These are phyloP conservation scores for Pachyramphus minor DNA, from an alignment of 2,113 vertebrate genomes.

Conservation along the genomic window DNA sequence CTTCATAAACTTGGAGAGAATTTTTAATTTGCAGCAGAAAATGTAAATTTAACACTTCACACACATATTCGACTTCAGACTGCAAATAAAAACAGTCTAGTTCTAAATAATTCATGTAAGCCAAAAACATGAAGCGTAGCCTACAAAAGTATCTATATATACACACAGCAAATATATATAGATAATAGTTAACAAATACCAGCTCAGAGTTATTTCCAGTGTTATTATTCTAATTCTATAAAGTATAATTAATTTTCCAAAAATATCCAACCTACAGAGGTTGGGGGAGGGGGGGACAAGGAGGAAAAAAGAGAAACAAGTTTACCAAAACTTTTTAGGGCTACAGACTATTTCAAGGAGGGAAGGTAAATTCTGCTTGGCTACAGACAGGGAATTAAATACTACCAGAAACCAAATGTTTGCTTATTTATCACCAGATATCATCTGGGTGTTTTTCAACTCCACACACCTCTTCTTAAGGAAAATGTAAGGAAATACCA, in stretches of 20 bases:
- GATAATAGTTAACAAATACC: constrained; percentile 15
- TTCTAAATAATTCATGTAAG: constrained; percentile 15
- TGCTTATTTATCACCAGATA: background rate
- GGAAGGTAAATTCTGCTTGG: background rate
- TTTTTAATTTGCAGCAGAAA: constrained; percentile 26
- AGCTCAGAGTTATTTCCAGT: constrained; percentile 12
- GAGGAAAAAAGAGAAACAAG: background rate
- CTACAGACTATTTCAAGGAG: background rate
- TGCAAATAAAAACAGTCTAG: constrained; percentile 12
- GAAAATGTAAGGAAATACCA: background rate
- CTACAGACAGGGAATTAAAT: background rate
- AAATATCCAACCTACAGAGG: constrained; percentile 24
- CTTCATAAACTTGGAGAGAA: background rate
- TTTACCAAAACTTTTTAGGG: constrained; percentile 23
- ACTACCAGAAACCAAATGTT: background rate
- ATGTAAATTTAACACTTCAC: constrained; percentile 16
- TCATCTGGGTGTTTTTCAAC: fast-evolving
- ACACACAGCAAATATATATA: background rate
- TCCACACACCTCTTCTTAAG: background rate
- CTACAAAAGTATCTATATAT: constrained; percentile 18
- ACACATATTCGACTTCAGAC: constrained; percentile 8
- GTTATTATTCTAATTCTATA: constrained; percentile 15
- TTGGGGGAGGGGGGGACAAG: background rate
- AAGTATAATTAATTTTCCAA: constrained; percentile 44
- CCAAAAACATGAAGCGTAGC: background rate